Evolutionary conservation across 35 echinoderm and acorn worm genomes (phyloP), one percentile per base, ranked within the genome.

Genomic region (Stichopus chloronotus): DNA sequence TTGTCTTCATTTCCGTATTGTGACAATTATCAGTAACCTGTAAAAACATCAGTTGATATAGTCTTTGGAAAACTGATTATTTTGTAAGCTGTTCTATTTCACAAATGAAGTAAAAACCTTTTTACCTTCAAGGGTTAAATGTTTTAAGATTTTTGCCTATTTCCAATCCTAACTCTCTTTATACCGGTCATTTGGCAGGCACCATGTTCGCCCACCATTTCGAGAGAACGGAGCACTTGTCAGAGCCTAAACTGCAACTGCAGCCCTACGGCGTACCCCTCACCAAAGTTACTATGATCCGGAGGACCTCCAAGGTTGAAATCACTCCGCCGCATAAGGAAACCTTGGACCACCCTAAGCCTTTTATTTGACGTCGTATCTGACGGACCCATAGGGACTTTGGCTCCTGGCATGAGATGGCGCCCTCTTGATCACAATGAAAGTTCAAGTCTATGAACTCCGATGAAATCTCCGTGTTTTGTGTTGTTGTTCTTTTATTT

Each of bases 121-220:
- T 43, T 43, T 43, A 43, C 30, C 30, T 43, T 43, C 30, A 43
- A 43, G 30, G 30, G 30, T 43, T 43, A 43, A 43, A 43, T 43
- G 1, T 43, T 43, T 1, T 43, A 43, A 43, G 30, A 43, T 43
- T 43, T 43, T 43, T 43, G 30, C 30, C 1, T 43, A 43, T 43
- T 43, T 43, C 30, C 30, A 43, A 43, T 43, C 3, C 30, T 43
- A 43, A 43, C 30, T 43, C 1, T 61, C 14, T 10, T 61, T 61
- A 1, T 61, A 14, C 69, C n/a, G 2, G 4, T 74, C 17, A 74
- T 74, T 56, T 24, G 5, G 9, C 65, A 97, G 96, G 96, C 93
- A 84, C 92, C 52, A 95, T 95, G 93, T 95, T 97, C 80, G 94
- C 96, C 12, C 96, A 97, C 79, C 96, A 97, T 59, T 93, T 97